Conservation (phyloP, 1,140 invertebrate genomes). For the Temnothorax curvispinosus region DNA sequence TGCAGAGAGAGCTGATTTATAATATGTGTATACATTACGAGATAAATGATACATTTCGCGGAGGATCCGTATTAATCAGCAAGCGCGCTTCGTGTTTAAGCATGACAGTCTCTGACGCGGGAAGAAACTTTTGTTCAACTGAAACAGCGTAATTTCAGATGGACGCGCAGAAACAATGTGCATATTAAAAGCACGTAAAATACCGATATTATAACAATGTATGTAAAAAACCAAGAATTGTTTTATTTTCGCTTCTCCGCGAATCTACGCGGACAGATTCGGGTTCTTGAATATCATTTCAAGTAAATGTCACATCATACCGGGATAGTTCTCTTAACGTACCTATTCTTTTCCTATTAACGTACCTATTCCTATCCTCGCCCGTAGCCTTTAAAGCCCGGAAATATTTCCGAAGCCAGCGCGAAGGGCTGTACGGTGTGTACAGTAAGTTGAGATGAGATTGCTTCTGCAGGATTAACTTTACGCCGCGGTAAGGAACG, state of each 20-base stretch:
- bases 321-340: slow-evolving; percentile 6
- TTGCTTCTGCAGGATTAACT: slow-evolving; percentile 48
- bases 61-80: slow-evolving; percentile 21
- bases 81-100: neutral
- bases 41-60: neutral
- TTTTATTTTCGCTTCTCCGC: neutral
- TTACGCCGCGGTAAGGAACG: slow-evolving; percentile 9
- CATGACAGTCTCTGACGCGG: neutral
- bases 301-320: slow-evolving; percentile 13
- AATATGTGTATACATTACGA: neutral
- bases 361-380: neutral
- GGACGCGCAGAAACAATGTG: neutral
- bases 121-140: slow-evolving; percentile 8
- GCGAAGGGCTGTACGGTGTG: neutral
- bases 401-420: slow-evolving; percentile 4
- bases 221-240: neutral
- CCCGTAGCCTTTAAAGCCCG: neutral
- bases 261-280: neutral
- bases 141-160: neutral
- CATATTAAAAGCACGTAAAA: slow-evolving; percentile 3
- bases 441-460: slow-evolving; percentile 27
- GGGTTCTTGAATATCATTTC: slow-evolving; percentile 15
- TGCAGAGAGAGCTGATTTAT: slow-evolving; percentile 17
- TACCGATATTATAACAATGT: slow-evolving; percentile 3
- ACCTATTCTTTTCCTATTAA: too few relatives aligned